Evolutionary conservation across 2,888 invertebrate species (phyloP), one percentile per base, ranked within the genome.

Genomic region (Colletes collaris): DNA sequence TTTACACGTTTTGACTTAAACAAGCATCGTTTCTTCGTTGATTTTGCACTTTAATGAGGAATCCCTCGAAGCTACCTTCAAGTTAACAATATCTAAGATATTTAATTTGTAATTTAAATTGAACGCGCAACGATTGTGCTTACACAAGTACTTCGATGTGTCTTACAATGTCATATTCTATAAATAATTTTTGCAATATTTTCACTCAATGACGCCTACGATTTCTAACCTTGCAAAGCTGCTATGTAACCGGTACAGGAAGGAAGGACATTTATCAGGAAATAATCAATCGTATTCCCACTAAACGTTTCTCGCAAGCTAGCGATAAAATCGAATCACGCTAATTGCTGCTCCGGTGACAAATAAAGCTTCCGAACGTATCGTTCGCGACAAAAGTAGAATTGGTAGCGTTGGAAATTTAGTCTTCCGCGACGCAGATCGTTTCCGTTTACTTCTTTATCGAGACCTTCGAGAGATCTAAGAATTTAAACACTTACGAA

Each of bases 301-400:
- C 4, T 69, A 16, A 19, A 37, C 53, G 49, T 7, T 56, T 16
- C 7, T 55, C 60, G 7, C 27, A 11, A 44, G 10, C n/a, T n/a
- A 7, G 46, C 44, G 35, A 66, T 66, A 68, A 78, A 78, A 76
- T 82, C 80, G 73, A 71, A 19, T 8, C 27, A 63, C 13, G 64
- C 76, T 64, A 75, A 84, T 79, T 67, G 27, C 56, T 63, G 49
- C 40, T 49, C 8, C 7, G 37, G 40, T 27, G 63, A 74, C 59
- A 65, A 64, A 67, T 49, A 6, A 53, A 53, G 7, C 27, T 19
- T 16, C 27, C 44, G 62, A 59, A 64, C 58, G 46, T 76, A 58
- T 76, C 70, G 72, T 49, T 16, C 11, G 13, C 44, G 62, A 76
- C 65, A n/a, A 16, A 63, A 50, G n/a, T 27, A 55, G 55, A 70